A percentile compares a stretch with the other conserved stretches of the same genome.
These are phyloP conservation scores for Crematogaster levior DNA, from an alignment of 2,888 invertebrate species.

Conservation along the genomic window DNA sequence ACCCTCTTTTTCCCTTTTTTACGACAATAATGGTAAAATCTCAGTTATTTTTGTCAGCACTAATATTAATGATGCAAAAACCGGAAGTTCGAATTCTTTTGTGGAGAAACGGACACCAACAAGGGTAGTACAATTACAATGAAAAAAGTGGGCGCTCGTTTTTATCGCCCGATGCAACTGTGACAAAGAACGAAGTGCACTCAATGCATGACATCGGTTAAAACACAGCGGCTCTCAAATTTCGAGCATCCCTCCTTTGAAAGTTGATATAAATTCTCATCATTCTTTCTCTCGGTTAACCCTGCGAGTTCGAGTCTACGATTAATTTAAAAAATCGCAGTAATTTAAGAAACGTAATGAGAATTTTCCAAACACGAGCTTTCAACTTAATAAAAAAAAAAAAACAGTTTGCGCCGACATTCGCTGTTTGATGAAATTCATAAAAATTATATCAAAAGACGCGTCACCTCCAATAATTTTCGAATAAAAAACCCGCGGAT, in stretches of 20 bases:
- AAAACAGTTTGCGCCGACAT: no score
- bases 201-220: constrained; percentile 17
- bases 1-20: background rate
- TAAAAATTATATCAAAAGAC: background rate
- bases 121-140: constrained; percentile 15
- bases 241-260: background rate
- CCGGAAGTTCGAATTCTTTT: background rate
- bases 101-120: background rate
- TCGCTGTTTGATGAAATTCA: background rate
- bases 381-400: background rate
- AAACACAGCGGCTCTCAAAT: constrained; percentile 45
- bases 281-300: background rate
- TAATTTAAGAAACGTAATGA: background rate
- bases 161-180: constrained; percentile 26
- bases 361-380: background rate
- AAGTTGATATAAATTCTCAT: background rate
- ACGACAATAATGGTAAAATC: background rate
- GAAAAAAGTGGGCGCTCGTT: constrained; percentile 13
- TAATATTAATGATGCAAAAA: constrained; percentile 15
- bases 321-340: background rate
- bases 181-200: constrained; percentile 37
- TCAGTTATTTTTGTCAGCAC: background rate
- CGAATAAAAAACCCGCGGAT: background rate
- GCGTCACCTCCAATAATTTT: background rate
- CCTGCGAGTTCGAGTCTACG: background rate